Evolutionary conservation across 2,797 vertebrate genomes (phyloP), one percentile per base, ranked within the genome.

Genomic region (Semotilus atromaculatus): DNA sequence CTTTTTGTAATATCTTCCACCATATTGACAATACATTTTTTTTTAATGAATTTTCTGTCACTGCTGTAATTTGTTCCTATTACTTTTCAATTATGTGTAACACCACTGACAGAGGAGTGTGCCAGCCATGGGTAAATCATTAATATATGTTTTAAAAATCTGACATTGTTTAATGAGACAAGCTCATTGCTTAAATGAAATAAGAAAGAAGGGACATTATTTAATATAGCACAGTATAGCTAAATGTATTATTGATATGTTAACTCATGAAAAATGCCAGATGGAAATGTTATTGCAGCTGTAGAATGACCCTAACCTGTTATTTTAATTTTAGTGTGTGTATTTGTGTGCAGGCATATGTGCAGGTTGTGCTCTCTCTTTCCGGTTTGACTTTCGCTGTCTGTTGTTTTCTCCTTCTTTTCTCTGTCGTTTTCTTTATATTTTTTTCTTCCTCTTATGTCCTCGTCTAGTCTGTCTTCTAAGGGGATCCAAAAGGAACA

Each of bases 331-430:
- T 34, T 36, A 31, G 60, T 38, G 21, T 66, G 53, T 70, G 23
- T 85, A 31, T 80, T 21, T 84, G 19, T 77, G 48, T 77, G 48
- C 31, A 21, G n/a, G 60, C 29, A 26, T 68, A 34, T n/a, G 14
- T 67, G 10, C 29, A 48, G 16, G 29, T 81, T 31, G 58, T 40
- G 73, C 60, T 66, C 53, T 23, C 11, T 86, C 21, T 79, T 21
- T 36, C 11, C 71, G 82, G 26, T 66, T 62, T 48, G 58, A 83
- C 81, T 48, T 29, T 87, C 18, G 86, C 84, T 90, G 31, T 81
- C 58, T 85, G 4, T 48, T 72, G 43, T 80, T 34, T 74, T 76
- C 70, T 66, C 40, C 55, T 76, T 23, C 26, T 43, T 62, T 8
- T 29, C 1, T 43, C 3, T 29, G 7, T 72, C 18, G 29, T 34